Evolutionary conservation across 2,113 vertebrate genomes (phyloP), one percentile per base, ranked within the genome.

Genomic region (Chloropsis hardwickii): DNA sequence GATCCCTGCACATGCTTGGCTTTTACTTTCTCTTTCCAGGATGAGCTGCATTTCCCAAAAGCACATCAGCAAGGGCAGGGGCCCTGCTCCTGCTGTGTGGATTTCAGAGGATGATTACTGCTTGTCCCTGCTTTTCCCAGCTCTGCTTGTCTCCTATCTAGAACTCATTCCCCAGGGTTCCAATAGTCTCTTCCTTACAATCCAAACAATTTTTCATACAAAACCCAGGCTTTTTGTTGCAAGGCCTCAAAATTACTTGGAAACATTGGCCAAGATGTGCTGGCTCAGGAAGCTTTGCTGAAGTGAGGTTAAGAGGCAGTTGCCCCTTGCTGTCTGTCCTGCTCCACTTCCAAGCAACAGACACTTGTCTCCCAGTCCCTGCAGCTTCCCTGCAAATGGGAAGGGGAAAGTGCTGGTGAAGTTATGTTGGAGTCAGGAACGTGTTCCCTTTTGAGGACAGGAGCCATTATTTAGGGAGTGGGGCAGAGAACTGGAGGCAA

Each of bases 31-130:
- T 81, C 86, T 83, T 94, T 93, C 82, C 93, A 86, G 92, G 54
- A 94, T 0, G 23, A 92, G 92, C 54, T 94, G 1, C 47, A 40
- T 94, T 97, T 97, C 92, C 94, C 96, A 96, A 96, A 97, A 96
- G 73, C 80, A 54, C 45, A 76, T 81, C 87, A 89, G 57, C 88
- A 94, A 85, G 40, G 54, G 31, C 66, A 94, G 37, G 16, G 42
- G 44, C 56, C 18, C 56, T 62, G 74, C 61, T 94, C 50, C 92
- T 83, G 82, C 47, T 48, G 4, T 42, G 48, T 61, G 69, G 61
- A 86, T 96, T 74, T 44, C 73, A 81, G 61, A 67, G 42, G 37
- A 19, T 72, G 85, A 81, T 44, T 65, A 58, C 15, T 31, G 33
- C 37, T 64, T 13, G 42, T 21, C 31, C 13, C 19, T 40, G 48